phyloP scores from a whole-genome alignment of 2,888 invertebrate genomes.

The Harmothoe impar region DNA sequence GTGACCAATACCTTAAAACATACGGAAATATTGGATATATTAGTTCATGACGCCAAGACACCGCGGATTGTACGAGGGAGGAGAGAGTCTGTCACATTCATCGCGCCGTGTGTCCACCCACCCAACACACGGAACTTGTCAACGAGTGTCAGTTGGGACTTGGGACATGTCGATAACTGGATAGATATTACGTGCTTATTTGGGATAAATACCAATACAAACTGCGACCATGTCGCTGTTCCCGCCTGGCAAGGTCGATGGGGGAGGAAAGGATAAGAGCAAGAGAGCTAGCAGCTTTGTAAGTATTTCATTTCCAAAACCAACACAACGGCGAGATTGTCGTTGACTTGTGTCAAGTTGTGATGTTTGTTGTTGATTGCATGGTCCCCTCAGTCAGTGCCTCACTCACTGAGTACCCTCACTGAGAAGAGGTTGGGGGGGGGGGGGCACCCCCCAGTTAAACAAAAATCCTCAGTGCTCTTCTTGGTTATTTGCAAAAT shows the following conservation, averaged over 20 bases:
- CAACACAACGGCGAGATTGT: too few species aligned
- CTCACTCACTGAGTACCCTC: too few species aligned
- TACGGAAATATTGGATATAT: neutral
- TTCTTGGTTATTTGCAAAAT: too few species aligned
- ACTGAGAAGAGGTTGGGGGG: too few species aligned
- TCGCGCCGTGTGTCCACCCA: neutral
- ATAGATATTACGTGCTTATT: slow-evolving; percentile 44
- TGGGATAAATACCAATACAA: neutral
- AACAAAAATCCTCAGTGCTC: too few species aligned
- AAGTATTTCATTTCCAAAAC: slow-evolving; percentile 15
- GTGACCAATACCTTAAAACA: neutral
- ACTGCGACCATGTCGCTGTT: slow-evolving; percentile 26
- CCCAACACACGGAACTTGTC: slow-evolving; percentile 50
- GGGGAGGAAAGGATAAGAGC: slow-evolving; percentile 56
- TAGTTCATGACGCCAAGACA: slow-evolving; percentile 1
- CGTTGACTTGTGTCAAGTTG: too few species aligned
- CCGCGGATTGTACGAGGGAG: slow-evolving; percentile 27
- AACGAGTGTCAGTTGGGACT: slow-evolving; percentile 56
- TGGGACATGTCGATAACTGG: slow-evolving; percentile 25
- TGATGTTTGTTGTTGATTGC: too few species aligned
- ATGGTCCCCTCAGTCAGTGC: too few species aligned
- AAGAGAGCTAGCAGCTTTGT: slow-evolving; percentile 55
- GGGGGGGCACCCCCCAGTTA: too few species aligned
- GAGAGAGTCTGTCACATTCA: neutral
- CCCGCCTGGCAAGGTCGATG: slow-evolving; percentile 22